A percentile compares a stretch with the other conserved stretches of the same genome.
These are phyloP conservation scores for Diabrotica balteata DNA, from an alignment of 2,888 invertebrate genomes.

Conservation along the genomic window DNA sequence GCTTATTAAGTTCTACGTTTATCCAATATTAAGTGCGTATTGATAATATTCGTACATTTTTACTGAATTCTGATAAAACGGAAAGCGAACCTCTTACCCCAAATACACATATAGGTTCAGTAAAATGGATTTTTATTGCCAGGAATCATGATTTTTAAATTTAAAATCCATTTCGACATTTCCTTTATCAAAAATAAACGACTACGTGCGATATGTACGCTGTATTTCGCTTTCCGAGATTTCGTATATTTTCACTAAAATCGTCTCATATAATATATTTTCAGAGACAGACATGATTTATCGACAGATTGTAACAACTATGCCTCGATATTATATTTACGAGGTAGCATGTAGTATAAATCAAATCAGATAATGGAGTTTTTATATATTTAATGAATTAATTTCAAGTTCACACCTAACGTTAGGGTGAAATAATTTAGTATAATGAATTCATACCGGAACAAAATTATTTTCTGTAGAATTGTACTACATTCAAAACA, in stretches of 20 bases:
- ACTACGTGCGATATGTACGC: constrained; percentile 1
- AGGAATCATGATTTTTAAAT: constrained; percentile 28
- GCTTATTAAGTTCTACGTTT: too few species aligned
- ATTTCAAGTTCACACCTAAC: too few species aligned
- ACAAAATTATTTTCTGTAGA: too few species aligned
- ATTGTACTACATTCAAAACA: too few species aligned
- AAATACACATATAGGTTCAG: constrained; percentile 3
- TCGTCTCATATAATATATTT: constrained; percentile 11
- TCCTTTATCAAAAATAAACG: constrained; percentile 19
- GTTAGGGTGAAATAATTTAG: too few species aligned
- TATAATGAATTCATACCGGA: too few species aligned
- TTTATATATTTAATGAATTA: too few species aligned
- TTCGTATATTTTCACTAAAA: constrained; percentile 13
- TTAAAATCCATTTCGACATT: constrained; percentile 30
- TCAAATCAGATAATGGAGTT: too few species aligned
- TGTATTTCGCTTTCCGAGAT: constrained; percentile 3
- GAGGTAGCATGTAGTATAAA: neutral
- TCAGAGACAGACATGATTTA: constrained; percentile 18
- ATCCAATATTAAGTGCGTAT: too few species aligned
- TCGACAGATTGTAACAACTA: constrained; percentile 18
- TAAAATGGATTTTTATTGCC: constrained; percentile 25
- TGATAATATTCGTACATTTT: neutral
- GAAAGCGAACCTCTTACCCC: constrained; percentile 11
- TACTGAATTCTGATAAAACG: constrained; percentile 4
- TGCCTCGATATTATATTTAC: constrained; percentile 13